phyloP scores from a whole-genome alignment of 2,797 vertebrate genomes.

The Zenarchopterus dispar region DNA sequence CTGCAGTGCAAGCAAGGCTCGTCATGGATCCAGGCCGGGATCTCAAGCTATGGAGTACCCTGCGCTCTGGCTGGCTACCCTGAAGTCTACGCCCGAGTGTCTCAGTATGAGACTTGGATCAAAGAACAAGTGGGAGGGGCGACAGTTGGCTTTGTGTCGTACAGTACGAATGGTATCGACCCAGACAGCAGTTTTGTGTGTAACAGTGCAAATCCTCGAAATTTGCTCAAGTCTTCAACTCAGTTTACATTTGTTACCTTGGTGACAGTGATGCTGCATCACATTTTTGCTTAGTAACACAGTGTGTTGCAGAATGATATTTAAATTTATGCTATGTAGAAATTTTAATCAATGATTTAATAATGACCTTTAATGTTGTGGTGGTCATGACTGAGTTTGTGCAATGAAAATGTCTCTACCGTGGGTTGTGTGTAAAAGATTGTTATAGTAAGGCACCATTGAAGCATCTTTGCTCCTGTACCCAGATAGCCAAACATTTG shows the following conservation, averaged over 20 bases:
- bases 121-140: conserved; percentile 10
- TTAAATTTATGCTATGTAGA: no score
- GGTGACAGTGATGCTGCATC: conserved; percentile 1
- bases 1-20: conserved; percentile 69
- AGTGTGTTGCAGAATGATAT: not conserved
- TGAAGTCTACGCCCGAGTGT: conserved; percentile 72
- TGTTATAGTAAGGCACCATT: no score
- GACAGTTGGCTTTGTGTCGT: conserved; percentile 50
- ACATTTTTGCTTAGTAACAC: not conserved
- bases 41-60: conserved; percentile 70
- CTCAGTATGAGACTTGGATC: conserved; percentile 71
- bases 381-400: no score
- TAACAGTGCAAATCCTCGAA: not conserved
- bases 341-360: no score
- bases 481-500: no score
- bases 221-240: not conserved
- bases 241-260: not conserved
- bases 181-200: conserved; percentile 57
- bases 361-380: not conserved
- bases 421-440: no score
- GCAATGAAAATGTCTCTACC: no score
- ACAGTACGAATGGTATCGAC: conserved; percentile 43
- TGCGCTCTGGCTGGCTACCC: conserved; percentile 59
- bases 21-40: conserved; percentile 71
- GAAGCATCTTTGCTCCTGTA: no score